Base-by-base conservation (phyloP, 2,113 vertebrate species). In the Silurus glanis region DNA sequence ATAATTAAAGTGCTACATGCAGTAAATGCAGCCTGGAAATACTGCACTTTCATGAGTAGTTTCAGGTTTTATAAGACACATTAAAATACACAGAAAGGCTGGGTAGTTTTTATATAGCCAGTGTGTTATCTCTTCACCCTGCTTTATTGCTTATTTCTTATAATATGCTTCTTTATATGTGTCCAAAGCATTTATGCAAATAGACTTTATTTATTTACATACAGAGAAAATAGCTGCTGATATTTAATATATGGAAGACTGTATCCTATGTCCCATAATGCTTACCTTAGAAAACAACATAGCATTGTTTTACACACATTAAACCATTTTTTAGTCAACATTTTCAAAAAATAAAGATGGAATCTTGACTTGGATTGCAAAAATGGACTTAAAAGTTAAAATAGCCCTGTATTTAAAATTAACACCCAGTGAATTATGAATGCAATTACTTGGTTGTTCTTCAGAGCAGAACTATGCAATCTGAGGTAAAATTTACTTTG, bases 351-450 rank as follows among this genome's bases (percentile, higher is more conserved):
- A 37, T 25, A 67, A 28, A 13, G 12, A 13, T 28, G 13, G 9
- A 28, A 23, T 13, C 12, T 28, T 67, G 25, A 67, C 12, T 25
- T 67, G 64, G 5, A 28, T 14, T 28, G n/a, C 64, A 67, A 67
- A 66, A 14, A 28, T 6, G 5, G 64, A 67, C 13, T 37, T 16
- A 37, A 37, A 37, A 37, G 25, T 28, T 10, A 28, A 67, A 10
- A 67, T 37, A 37, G n/a, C 64, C n/a, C n/a, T 28, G 14, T 19
- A 71, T 6, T 71, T 45, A 71, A 71, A 71, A 37, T 59, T 72
- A 59, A 82, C 82, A 47, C 25, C 23, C 37, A 53, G 58, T 78
- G 86, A 71, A 87, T 87, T 87, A 83, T 87, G 66, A 37, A 83
- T 13, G n/a, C 1, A 45, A 37, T 72, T 58, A 83, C 9, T 49